Base-by-base conservation (phyloP, 23 tunicate species). In the Botrylloides violaceus region DNA sequence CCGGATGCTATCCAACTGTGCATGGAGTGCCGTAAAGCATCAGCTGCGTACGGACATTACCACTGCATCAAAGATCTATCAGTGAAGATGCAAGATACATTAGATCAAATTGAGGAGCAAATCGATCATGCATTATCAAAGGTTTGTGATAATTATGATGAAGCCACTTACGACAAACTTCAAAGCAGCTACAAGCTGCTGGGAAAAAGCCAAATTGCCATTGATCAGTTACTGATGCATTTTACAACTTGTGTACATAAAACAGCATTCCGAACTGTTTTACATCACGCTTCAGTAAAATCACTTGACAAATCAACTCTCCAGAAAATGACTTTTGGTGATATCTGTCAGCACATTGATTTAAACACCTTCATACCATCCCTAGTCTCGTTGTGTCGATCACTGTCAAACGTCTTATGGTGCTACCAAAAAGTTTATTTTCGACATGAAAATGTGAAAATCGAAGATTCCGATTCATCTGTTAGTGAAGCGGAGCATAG, bases 171-270 rank as follows among this genome's bases (percentile, higher is more conserved):
- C 29, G 71, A 78, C 15, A 82, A 82, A 32, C 53, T 88, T 20
- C 88, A 82, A 38, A 15, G 37, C 18, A 80, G 85, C 29, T 88
- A 88, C 70, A 81, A 77, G 33, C 39, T 88, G 59, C 72, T 88
- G 23, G 88, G 96, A 56, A 88, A 88, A 73, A 73, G 74, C 18
- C 96, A 87, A 49, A 75, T 84, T 2, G 96, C 96, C 18, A 56
- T 78, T 32, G 96, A 88, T 37, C 96, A 88, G 59, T 55, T 88
- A 23, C 72, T 88, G 30, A 88, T 88, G 96, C 96, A 88, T 49
- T 88, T 84, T 72, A 88, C 96, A 28, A 66, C 88, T 7, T 65
- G 81, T 49, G 77, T 88, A n/a, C 88, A 88, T 71, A 88, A 77
- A 49, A 82, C 88, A n/a, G 84, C 96, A 18, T 79, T 77, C 38